Evolutionary conservation across 1,140 invertebrate genomes (phyloP).

Genomic region (Sycobia sp.): DNA sequence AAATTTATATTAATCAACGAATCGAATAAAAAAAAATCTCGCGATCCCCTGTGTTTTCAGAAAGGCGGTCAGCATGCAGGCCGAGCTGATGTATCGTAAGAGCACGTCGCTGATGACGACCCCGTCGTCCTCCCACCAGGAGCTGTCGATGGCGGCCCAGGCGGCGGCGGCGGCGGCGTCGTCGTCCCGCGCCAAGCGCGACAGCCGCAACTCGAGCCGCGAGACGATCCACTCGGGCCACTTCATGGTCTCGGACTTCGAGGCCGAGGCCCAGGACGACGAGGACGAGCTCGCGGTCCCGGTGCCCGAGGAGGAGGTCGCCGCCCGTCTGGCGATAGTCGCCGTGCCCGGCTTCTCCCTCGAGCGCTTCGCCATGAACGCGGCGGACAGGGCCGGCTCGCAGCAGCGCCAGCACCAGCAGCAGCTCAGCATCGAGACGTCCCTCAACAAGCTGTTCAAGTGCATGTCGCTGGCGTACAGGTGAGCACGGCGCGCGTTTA

Average conservation of each 20-base stretch:
- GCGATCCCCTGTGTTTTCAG: too few relatives aligned
- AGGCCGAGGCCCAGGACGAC: constrained; percentile 88
- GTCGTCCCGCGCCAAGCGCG: constrained; percentile 15
- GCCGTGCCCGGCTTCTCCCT: constrained; percentile 42
- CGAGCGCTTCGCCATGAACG: constrained; percentile 59
- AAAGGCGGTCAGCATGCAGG: constrained; percentile 46
- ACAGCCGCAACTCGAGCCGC: constrained; percentile 44
- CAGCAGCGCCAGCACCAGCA: constrained; percentile 69
- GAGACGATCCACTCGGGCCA: constrained; percentile 96
- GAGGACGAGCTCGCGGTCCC: constrained; percentile 81
- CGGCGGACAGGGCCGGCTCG: constrained; percentile 44
- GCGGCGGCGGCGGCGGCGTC: not conserved
- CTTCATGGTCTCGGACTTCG: constrained; percentile 97
- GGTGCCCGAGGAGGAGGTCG: constrained; percentile 71
- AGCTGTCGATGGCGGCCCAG: constrained; percentile 11
- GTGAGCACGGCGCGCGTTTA: constrained; percentile 69
- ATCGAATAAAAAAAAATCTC: too few relatives aligned
- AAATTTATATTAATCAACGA: too few relatives aligned
- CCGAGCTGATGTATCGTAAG: constrained; percentile 56
- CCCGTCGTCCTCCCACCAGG: constrained; percentile 18
- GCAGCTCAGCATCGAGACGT: constrained; percentile 87
- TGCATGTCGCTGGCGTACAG: constrained; percentile 97
- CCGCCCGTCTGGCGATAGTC: constrained; percentile 48
- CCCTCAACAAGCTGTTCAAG: constrained; percentile 92
- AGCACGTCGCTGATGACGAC: constrained; percentile 35